Conservation (phyloP, 2,888 invertebrate species). For the Pardosa pseudoannulata region DNA sequence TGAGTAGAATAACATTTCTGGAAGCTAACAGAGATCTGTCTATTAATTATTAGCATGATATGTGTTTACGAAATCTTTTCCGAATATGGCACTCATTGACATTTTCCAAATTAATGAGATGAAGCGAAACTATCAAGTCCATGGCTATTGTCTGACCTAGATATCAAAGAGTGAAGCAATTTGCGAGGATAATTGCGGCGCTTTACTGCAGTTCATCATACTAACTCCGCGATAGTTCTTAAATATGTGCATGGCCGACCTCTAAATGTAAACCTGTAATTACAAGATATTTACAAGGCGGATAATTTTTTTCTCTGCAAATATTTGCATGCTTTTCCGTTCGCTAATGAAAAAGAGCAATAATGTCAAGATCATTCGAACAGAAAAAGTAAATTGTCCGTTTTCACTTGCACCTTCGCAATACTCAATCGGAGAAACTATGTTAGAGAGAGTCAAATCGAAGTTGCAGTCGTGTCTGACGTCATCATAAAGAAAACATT, state of each 20-base stretch:
- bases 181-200: slow-evolving; percentile 46
- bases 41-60: not conserved
- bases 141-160: slow-evolving; percentile 46
- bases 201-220: slow-evolving; percentile 50
- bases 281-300: slow-evolving; percentile 30
- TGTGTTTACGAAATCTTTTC: not conserved
- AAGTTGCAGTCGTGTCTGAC: too few species aligned
- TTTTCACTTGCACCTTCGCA: too few species aligned
- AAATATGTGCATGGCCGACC: slow-evolving; percentile 48
- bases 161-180: slow-evolving; percentile 42
- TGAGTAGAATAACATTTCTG: too few species aligned
- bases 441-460: too few species aligned
- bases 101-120: slow-evolving; percentile 49
- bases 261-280: slow-evolving; percentile 50
- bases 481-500: too few species aligned
- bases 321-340: not conserved
- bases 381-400: slow-evolving; percentile 36
- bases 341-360: slow-evolving; percentile 27
- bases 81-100: slow-evolving; percentile 47
- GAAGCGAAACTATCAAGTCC: slow-evolving; percentile 39
- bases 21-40: too few species aligned
- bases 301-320: not conserved
- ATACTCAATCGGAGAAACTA: too few species aligned
- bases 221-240: slow-evolving; percentile 11
- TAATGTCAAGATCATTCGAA: slow-evolving; percentile 50